Percentiles rank a stretch among this genome's conserved stretches.
These are phyloP conservation scores for Thelaira solivaga DNA, from an alignment of 2,888 invertebrate genomes.

Conservation along the genomic window DNA sequence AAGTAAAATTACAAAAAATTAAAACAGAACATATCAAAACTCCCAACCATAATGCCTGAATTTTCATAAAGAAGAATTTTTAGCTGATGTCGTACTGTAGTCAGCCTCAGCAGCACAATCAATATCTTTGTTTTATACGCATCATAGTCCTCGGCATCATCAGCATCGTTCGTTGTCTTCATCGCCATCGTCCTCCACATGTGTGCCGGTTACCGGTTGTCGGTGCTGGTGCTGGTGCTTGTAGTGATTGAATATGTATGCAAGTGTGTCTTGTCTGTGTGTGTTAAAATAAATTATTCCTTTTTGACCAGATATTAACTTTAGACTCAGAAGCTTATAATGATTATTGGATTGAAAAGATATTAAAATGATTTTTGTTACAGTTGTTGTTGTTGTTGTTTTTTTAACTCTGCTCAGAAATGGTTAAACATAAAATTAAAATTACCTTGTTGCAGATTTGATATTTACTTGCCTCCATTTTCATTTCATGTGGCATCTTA, in stretches of 20 bases:
- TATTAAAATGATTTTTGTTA: slow-evolving; percentile 74
- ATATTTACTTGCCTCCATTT: slow-evolving; percentile 46
- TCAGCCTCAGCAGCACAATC: slow-evolving; percentile 47
- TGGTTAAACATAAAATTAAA: slow-evolving; percentile 51
- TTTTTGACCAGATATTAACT: slow-evolving; percentile 58
- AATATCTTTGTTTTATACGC: slow-evolving; percentile 54
- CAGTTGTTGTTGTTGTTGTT: slow-evolving; percentile 1
- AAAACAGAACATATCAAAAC: slow-evolving; percentile 52
- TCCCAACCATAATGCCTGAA: slow-evolving; percentile 25
- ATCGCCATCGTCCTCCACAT: slow-evolving; percentile 9
- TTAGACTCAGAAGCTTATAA: slow-evolving; percentile 65
- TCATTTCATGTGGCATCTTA: slow-evolving; percentile 24
- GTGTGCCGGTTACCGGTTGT: not conserved
- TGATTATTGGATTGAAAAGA: slow-evolving; percentile 72
- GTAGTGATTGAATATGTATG: too few relatives aligned
- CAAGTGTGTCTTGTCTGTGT: too few relatives aligned
- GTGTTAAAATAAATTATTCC: slow-evolving; percentile 46
- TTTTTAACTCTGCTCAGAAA: slow-evolving; percentile 29
- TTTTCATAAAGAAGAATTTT: slow-evolving; percentile 49
- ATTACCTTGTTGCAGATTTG: slow-evolving; percentile 41
- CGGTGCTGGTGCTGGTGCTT: not conserved
- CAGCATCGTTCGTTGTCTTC: slow-evolving; percentile 8
- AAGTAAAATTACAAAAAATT: not conserved
- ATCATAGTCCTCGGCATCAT: slow-evolving; percentile 37
- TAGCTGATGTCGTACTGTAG: slow-evolving; percentile 46